Percentiles rank a stretch among this genome's conserved stretches.
These are phyloP conservation scores for Micromys minutus DNA, from an alignment of 2,113 vertebrate genomes.

Conservation along the genomic window DNA sequence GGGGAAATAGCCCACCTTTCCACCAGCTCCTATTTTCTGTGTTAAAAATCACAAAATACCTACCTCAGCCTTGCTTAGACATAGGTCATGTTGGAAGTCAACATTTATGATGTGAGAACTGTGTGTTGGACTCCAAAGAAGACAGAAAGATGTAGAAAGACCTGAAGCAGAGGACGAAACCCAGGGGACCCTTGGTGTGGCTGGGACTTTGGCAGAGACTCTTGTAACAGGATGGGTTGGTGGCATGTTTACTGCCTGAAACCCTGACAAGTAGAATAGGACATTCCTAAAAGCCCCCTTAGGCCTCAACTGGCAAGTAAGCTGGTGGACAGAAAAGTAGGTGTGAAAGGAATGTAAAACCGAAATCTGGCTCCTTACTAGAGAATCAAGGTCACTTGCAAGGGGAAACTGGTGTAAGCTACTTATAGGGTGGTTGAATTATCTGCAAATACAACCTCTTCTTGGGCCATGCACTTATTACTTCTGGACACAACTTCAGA, in stretches of 20 bases:
- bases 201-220: constrained; percentile 45
- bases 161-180: constrained; percentile 10
- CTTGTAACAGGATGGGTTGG: neutral
- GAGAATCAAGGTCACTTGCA: neutral
- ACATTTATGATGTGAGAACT: constrained; percentile 72
- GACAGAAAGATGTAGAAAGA: constrained; percentile 27
- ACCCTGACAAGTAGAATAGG: constrained; percentile 29
- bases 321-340: constrained; percentile 11
- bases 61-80: constrained; percentile 2
- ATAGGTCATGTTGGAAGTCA: constrained; percentile 33
- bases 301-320: constrained; percentile 13
- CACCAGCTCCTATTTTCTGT: constrained; percentile 16
- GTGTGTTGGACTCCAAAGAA: constrained; percentile 60
- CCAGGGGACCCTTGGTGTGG: neutral
- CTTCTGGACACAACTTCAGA: neutral
- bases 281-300: neutral
- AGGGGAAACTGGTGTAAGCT: neutral
- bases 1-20: constrained; percentile 20
- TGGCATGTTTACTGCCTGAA: constrained; percentile 62
- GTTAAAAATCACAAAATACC: constrained; percentile 26
- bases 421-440: neutral
- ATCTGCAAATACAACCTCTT: neutral
- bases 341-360: neutral
- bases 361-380: neutral
- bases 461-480: neutral